A percentile compares a stretch with the other conserved stretches of the same genome.
Conservation (phyloP, 2,113 vertebrate genomes). For the Alaudala cheleensis region DNA sequence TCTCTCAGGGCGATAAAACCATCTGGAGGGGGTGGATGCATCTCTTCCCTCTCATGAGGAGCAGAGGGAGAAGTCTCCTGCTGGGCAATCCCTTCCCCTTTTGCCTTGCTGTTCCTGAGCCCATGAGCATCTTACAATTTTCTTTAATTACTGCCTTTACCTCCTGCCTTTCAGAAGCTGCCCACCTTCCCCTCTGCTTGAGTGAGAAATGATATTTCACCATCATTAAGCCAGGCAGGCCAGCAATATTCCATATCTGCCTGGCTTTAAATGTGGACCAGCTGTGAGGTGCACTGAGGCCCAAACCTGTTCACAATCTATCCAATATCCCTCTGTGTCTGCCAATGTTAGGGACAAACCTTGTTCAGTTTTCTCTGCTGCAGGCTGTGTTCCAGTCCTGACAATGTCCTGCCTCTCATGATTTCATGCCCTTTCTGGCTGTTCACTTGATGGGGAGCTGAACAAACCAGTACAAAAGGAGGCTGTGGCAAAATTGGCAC, state of each 20-base stretch:
- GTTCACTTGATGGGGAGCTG: neutral
- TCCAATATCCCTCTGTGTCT: neutral
- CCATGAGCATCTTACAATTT: neutral
- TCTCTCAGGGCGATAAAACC: neutral
- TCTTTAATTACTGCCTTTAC: neutral
- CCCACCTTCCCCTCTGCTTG: neutral
- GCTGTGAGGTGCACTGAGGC: neutral
- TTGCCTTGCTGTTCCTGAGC: neutral
- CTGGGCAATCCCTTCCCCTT: neutral
- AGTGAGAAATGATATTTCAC: neutral
- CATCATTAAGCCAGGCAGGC: neutral
- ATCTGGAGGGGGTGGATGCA: neutral
- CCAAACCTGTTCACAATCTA: neutral
- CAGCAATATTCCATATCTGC: neutral
- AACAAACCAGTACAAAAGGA: neutral
- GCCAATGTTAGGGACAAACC: neutral
- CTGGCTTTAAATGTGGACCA: neutral
- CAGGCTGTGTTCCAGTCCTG: neutral
- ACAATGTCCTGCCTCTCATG: rapidly evolving
- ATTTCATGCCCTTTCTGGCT: constrained; percentile 3
- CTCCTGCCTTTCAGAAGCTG: neutral
- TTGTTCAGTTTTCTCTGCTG: neutral
- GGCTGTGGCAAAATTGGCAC: neutral
- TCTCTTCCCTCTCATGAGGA: neutral
- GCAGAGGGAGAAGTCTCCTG: neutral